Evolutionary conservation across 2,888 invertebrate species (phyloP), one percentile per base, ranked within the genome.

Genomic region (Netelia inedita): DNA sequence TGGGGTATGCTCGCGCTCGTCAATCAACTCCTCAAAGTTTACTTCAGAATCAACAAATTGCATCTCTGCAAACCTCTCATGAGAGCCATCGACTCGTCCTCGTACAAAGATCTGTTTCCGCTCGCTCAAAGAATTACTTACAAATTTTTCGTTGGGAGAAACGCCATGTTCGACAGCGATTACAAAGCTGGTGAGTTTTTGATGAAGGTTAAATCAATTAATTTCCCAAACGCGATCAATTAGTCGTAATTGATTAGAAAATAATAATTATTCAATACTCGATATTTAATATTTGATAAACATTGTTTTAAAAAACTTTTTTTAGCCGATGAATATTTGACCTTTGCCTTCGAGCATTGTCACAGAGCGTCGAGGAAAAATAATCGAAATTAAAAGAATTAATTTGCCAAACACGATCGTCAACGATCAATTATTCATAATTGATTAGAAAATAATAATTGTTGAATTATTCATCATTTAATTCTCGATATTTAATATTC

Each of bases 141-240:
- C 94, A 97, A 97, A 92, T 99, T 99, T 94, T 99, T 98, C 94
- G 98, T 99, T 19, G 99, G 99, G 0, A 95, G 99, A 43, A 99
- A 99, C 93, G 98, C 98, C 1, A 99, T 99, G 98, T 99, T 99
- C 93, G 99, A 99, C 94, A 98, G 98, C 78, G 98, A 99, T 92
- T 98, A 98, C 92, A 97, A 97, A 93, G 95, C 96, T 88, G 96
- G 96, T 96, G 92, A 90, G 68, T 69, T 63, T 41, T 46, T 75
- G 16, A 14, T 23, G 14, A 8, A 8, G 65, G 41, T 16, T 55
- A 1, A n/a, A 57, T 19, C 9, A 57, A 19, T 9, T 19, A 14
- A 8, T 10, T 43, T 43, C 9, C 1, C 3, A 53, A 53, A 53
- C 5, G 11, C 35, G 35, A 35, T 35, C 35, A 35, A 35, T 35